Evolutionary conservation across 2,888 invertebrate species (phyloP).

Genomic region (Tridacna crocea): DNA sequence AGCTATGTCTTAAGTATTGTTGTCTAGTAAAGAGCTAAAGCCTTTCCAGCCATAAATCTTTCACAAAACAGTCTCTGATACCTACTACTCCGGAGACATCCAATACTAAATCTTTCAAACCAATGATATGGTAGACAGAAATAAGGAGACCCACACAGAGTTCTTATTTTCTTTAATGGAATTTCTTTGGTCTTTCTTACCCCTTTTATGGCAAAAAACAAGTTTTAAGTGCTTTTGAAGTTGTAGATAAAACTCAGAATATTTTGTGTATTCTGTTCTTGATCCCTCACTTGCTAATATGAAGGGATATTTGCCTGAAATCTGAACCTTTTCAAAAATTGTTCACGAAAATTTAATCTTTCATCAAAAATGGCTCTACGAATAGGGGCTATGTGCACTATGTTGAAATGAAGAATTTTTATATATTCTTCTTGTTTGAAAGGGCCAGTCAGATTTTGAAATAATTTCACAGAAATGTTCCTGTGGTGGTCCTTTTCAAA

Average conservation of each 20-base stretch:
- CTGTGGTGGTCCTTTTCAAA: too few species aligned
- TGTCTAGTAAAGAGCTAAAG: neutral
- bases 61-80: slow-evolving; percentile 9
- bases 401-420: too few species aligned
- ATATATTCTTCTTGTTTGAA: too few species aligned
- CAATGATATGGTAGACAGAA: neutral
- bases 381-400: too few species aligned
- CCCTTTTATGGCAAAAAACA: neutral
- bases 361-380: too few species aligned
- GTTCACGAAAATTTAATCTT: too few species aligned
- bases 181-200: neutral
- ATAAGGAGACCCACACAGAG: too few species aligned
- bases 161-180: too few species aligned
- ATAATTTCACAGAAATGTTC: too few species aligned
- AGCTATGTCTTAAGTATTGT: neutral
- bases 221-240: neutral
- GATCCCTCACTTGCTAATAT: neutral
- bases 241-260: neutral
- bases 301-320: too few species aligned
- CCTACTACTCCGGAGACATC: slow-evolving; percentile 10
- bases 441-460: too few species aligned
- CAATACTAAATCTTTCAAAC: slow-evolving; percentile 19
- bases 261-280: neutral
- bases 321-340: too few species aligned
- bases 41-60: slow-evolving; percentile 12